A percentile compares a stretch with the other conserved stretches of the same genome.
Conservation (phyloP, 2,113 vertebrate species). For the Dromiciops gliroides region DNA sequence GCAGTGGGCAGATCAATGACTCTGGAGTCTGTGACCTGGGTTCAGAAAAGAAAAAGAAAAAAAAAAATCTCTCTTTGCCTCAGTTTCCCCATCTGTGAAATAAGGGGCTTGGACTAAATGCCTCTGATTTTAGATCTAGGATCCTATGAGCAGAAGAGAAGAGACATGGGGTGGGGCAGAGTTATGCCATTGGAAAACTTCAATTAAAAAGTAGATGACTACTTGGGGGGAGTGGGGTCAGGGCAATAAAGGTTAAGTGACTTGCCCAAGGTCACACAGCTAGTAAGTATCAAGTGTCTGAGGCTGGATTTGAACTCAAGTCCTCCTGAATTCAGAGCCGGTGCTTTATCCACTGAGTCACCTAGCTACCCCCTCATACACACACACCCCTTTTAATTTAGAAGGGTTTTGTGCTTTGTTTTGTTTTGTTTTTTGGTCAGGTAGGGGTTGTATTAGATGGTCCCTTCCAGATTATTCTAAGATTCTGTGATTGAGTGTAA, state of each 20-base stretch:
- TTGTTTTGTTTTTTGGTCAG: background rate
- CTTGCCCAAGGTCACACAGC: too few relatives aligned
- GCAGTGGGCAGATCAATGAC: background rate
- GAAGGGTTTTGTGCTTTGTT: too few relatives aligned
- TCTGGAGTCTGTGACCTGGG: background rate
- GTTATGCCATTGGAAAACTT: background rate
- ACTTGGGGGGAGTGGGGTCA: too few relatives aligned
- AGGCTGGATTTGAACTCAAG: too few relatives aligned
- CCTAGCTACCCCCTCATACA: too few relatives aligned
- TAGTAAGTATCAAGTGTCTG: too few relatives aligned
- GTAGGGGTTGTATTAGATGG: background rate
- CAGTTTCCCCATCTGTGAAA: background rate
- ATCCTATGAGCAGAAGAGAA: constrained; percentile 71
- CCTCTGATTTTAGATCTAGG: background rate
- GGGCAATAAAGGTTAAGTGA: too few relatives aligned
- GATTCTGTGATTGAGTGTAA: background rate
- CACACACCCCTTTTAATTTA: too few relatives aligned
- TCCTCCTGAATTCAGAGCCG: too few relatives aligned
- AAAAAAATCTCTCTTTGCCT: background rate
- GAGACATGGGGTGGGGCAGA: constrained; percentile 35
- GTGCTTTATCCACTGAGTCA: too few relatives aligned
- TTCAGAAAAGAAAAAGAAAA: too few relatives aligned
- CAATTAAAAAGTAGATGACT: background rate
- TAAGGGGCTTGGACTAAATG: background rate
- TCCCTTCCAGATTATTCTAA: background rate